phyloP scores from a whole-genome alignment of 2,113 vertebrate species.

The Colistium nudipinnis region DNA sequence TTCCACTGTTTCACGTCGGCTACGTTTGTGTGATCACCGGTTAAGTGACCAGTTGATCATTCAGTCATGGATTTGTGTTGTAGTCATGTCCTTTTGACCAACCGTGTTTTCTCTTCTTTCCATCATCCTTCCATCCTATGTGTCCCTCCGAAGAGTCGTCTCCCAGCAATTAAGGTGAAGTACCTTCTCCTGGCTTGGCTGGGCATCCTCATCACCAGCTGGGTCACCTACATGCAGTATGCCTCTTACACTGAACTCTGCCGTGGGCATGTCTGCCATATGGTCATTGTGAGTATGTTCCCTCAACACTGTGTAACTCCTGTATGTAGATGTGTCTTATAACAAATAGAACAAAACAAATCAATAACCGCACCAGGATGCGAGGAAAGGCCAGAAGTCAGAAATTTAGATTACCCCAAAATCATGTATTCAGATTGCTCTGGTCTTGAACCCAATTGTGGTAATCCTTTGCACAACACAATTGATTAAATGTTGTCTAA shows the following conservation, averaged over 20 bases:
- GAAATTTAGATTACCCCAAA: not conserved
- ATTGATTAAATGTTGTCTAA: not conserved
- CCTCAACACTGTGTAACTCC: not conserved
- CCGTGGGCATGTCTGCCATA: slow-evolving; percentile 90
- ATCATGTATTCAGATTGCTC: not conserved
- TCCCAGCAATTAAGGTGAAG: slow-evolving; percentile 93
- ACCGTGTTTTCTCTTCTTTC: not conserved
- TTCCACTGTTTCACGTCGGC: not conserved
- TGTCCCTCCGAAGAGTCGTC: slow-evolving; percentile 81
- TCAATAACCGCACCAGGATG: not conserved
- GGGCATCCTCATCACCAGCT: slow-evolving; percentile 91
- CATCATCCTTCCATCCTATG: not conserved
- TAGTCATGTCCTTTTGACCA: not conserved
- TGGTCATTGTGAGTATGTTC: slow-evolving; percentile 90
- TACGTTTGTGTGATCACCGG: not conserved
- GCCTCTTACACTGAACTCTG: slow-evolving; percentile 93
- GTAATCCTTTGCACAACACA: not conserved
- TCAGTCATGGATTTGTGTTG: not conserved
- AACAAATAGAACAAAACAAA: not conserved
- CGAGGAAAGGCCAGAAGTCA: no score
- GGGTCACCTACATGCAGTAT: slow-evolving; percentile 94
- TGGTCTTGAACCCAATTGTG: not conserved
- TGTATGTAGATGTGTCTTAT: not conserved
- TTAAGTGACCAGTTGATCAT: slow-evolving; percentile 1
- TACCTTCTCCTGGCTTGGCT: slow-evolving; percentile 94